Conservation (phyloP, 2,888 invertebrate species). For the Scaptomyza cyrtandrae region DNA sequence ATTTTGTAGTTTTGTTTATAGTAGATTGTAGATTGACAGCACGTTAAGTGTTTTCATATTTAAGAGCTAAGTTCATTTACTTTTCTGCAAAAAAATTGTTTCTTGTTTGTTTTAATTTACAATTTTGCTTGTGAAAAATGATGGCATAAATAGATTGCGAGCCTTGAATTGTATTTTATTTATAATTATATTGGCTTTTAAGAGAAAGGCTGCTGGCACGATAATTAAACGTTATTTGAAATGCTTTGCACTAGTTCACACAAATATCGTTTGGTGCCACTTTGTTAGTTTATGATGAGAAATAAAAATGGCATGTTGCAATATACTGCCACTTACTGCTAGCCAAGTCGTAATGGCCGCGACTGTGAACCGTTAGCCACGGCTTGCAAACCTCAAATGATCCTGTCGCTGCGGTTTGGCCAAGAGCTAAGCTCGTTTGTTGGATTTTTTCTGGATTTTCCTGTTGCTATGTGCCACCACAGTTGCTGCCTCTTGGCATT, state of each 20-base stretch:
- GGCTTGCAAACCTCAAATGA: constrained; percentile 82
- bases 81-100: constrained; percentile 2
- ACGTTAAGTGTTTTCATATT: not conserved
- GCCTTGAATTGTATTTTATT: constrained; percentile 22
- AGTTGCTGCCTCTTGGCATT: constrained; percentile 60
- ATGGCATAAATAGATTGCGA: constrained; percentile 8
- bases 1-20: not conserved
- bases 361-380: constrained; percentile 75
- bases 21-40: constrained; percentile 16
- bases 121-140: constrained; percentile 5
- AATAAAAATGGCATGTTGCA: constrained; percentile 10
- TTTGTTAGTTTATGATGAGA: constrained; percentile 7
- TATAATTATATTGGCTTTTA: constrained; percentile 15
- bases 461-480: constrained; percentile 10
- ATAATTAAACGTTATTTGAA: constrained; percentile 7
- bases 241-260: constrained; percentile 22
- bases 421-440: constrained; percentile 81
- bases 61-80: not conserved
- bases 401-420: constrained; percentile 71
- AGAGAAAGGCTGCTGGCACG: not conserved
- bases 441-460: constrained; percentile 1
- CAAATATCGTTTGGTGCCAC: constrained; percentile 7
- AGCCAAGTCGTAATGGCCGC: constrained; percentile 30
- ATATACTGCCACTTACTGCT: constrained; percentile 41
- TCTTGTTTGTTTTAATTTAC: constrained; percentile 15